phyloP scores from a whole-genome alignment of 2,797 vertebrate species.

The Ctenosaura bakeri region DNA sequence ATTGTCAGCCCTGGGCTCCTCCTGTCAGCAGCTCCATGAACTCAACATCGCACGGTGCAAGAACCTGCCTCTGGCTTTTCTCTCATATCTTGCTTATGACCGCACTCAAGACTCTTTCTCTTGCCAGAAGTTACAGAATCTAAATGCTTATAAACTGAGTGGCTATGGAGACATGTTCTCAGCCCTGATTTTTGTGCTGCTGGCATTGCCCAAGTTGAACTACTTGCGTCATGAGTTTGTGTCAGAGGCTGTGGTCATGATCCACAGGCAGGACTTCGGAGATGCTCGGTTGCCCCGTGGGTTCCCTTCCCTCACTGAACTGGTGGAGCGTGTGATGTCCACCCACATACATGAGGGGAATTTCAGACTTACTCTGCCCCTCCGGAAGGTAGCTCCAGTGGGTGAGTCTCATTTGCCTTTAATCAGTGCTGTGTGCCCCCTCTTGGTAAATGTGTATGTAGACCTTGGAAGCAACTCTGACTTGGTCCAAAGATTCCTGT shows the following conservation, averaged over 20 bases:
- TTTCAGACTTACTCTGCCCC: slow-evolving; percentile 21
- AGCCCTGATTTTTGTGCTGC: slow-evolving; percentile 81
- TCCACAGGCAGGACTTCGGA: slow-evolving; percentile 64
- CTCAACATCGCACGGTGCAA: slow-evolving; percentile 85
- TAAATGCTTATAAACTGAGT: slow-evolving; percentile 80
- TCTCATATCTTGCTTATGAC: slow-evolving; percentile 80
- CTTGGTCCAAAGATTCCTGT: slow-evolving; percentile 56
- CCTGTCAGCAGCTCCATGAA: slow-evolving; percentile 80
- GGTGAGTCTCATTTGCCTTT: too few relatives aligned
- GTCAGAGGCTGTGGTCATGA: slow-evolving; percentile 74
- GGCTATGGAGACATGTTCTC: neutral
- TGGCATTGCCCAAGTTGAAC: slow-evolving; percentile 81
- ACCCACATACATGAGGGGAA: fast-evolving
- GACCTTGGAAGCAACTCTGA: neutral
- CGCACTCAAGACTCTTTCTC: neutral
- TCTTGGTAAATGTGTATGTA: slow-evolving; percentile 56
- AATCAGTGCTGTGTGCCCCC: slow-evolving; percentile 74
- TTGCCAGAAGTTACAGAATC: slow-evolving; percentile 67
- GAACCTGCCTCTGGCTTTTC: slow-evolving; percentile 75
- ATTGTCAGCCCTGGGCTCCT: slow-evolving; percentile 72
- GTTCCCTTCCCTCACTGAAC: slow-evolving; percentile 76
- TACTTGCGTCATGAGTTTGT: slow-evolving; percentile 77
- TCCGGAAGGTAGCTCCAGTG: slow-evolving; percentile 55
- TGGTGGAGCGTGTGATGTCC: slow-evolving; percentile 58
- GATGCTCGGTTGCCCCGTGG: slow-evolving; percentile 52